Evolutionary conservation across 2,113 vertebrate genomes (phyloP).

Genomic region (Eulemur rufifrons): DNA sequence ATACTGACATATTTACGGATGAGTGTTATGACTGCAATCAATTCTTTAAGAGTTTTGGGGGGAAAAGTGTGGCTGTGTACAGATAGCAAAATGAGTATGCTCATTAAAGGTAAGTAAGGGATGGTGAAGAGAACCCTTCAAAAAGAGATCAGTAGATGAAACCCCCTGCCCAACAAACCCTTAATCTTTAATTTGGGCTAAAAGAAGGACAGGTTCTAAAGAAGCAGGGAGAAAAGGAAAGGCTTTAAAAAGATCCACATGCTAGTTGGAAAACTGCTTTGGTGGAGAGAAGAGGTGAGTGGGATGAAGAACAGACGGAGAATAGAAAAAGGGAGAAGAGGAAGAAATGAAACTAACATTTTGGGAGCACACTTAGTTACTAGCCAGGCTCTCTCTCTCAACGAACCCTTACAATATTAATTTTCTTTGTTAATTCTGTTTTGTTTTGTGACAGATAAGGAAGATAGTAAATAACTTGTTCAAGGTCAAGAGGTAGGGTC

Average conservation of each 20-base stretch:
- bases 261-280: background rate
- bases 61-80: background rate
- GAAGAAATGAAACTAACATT: background rate
- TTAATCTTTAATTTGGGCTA: constrained; percentile 14
- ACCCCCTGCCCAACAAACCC: background rate
- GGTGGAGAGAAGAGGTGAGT: background rate
- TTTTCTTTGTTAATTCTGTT: background rate
- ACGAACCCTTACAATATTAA: background rate
- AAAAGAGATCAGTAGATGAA: background rate
- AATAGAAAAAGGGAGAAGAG: background rate
- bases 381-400: background rate
- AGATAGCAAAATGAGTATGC: background rate
- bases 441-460: background rate
- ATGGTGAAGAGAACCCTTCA: background rate
- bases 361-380: background rate
- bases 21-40: background rate
- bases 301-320: background rate
- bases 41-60: constrained; percentile 14
- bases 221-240: background rate
- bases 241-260: background rate
- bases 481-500: background rate
- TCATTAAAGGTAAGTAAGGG: background rate
- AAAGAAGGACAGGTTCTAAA: background rate
- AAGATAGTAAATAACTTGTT: background rate
- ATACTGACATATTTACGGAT: background rate